Base-by-base conservation (phyloP, 2,113 vertebrate species). In the Lepus timidus region DNA sequence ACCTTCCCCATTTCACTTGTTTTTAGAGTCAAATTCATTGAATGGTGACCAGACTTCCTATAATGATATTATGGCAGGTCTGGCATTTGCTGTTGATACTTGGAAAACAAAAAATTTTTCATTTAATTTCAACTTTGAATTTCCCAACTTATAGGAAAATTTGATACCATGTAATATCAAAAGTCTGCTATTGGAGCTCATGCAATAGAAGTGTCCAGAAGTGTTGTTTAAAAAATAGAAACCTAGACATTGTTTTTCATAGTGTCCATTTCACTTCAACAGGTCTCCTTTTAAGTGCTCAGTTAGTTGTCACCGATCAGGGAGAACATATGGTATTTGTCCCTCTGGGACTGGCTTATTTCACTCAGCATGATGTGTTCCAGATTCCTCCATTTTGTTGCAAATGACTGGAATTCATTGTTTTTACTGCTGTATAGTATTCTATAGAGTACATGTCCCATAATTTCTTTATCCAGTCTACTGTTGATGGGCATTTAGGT, bases 91-190 rank as follows among this genome's bases (percentile, higher is more conserved):
- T 74, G 19, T 75, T 76, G 78, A 95, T 62, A 73, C 39, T 12
- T 88, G 88, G 78, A 94, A 96, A 96, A 89, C 82, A 75, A 84
- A 75, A 84, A 36, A 12, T 88, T 93, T 92, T 76, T 93, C 25
- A 80, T 44, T 85, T 55, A 79, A 62, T 2, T 49, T 90, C 88
- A 90, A 85, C 33, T 31, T 88, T 81, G 58, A 71, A 70, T 93
- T 91, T 92, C 49, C 25, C 29, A 76, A 23, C 61, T 90, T 80
- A 52, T 67, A 75, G 71, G 19, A 74, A 79, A 91, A 62, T 85
- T 62, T 58, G 68, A 51, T 51, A n/a, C n/a, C n/a, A 3, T 67
- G 92, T 61, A 93, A 79, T 62, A 92, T n/a, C 19, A 85, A 52
- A 11, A 23, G 9, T 20, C 88, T 67, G 65, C 1, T 36, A 22